phyloP scores from a whole-genome alignment of 2,888 invertebrate species.

The Tenthredo distinguenda region DNA sequence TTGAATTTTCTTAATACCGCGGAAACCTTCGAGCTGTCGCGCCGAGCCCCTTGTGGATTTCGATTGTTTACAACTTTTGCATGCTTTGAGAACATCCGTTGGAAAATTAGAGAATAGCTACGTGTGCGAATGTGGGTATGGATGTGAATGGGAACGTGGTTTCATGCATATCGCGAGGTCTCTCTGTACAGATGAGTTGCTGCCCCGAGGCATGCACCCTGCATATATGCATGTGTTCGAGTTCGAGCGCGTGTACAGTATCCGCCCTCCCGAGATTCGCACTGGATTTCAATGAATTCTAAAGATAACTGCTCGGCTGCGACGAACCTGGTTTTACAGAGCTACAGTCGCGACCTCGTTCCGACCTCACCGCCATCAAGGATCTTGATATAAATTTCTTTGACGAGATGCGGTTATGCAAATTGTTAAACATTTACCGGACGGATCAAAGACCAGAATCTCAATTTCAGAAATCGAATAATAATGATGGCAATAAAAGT shows the following conservation, averaged over 20 bases:
- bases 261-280: constrained; percentile 58
- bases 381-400: neutral
- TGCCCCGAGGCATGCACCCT: constrained; percentile 73
- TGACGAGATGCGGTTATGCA: neutral
- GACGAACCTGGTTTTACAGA: constrained; percentile 11
- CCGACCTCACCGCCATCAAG: neutral
- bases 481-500: neutral
- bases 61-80: constrained; percentile 26
- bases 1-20: neutral
- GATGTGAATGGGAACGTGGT: constrained; percentile 65
- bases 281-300: constrained; percentile 72
- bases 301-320: constrained; percentile 68
- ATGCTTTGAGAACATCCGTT: neutral
- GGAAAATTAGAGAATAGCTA: neutral
- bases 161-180: constrained; percentile 71
- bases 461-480: neutral
- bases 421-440: constrained; percentile 12
- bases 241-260: constrained; percentile 24
- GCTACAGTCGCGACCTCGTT: constrained; percentile 25
- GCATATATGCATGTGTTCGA: constrained; percentile 74
- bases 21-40: neutral
- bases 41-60: neutral
- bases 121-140: neutral
- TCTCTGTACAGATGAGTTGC: constrained; percentile 69
- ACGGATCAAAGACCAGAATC: neutral